A percentile compares a stretch with the other conserved stretches of the same genome.
Conservation (phyloP, 2,888 invertebrate species). For the Lamproptera curius region DNA sequence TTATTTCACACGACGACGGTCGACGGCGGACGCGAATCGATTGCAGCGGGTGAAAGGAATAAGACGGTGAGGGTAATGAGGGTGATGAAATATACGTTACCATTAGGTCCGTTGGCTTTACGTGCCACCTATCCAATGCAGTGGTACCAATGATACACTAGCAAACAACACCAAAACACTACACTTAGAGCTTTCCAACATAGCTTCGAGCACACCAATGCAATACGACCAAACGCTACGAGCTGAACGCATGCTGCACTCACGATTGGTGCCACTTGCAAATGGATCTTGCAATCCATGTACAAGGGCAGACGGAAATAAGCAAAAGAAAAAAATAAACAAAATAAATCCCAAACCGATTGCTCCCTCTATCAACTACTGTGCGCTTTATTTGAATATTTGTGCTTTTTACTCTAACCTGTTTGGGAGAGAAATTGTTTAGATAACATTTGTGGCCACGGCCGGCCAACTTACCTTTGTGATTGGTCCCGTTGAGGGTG, state of each 20-base stretch:
- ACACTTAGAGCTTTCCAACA: constrained; percentile 70
- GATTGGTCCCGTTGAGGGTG: constrained; percentile 91
- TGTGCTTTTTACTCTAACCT: constrained; percentile 67
- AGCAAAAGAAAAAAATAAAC: constrained; percentile 51
- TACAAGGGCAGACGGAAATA: constrained; percentile 55
- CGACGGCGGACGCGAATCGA: constrained; percentile 47
- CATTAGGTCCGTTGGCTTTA: constrained; percentile 68
- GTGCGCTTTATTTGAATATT: constrained; percentile 66
- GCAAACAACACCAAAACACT: constrained; percentile 74
- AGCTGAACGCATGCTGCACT: constrained; percentile 74
- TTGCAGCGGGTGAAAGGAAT: constrained; percentile 57
- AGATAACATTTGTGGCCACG: constrained; percentile 38
- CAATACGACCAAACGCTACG: constrained; percentile 74
- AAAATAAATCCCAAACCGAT: constrained; percentile 66
- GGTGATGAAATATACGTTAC: constrained; percentile 65
- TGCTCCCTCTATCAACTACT: constrained; percentile 74
- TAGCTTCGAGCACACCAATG: constrained; percentile 74
- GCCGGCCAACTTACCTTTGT: constrained; percentile 89
- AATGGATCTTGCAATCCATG: constrained; percentile 65
- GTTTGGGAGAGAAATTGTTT: constrained; percentile 47
- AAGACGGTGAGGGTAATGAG: constrained; percentile 49
- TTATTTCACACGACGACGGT: constrained; percentile 56
- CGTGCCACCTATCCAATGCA: constrained; percentile 77
- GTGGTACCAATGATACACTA: constrained; percentile 70
- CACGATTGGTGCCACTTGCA: constrained; percentile 66